Conservation (phyloP, 2,797 vertebrate genomes). For the Tamandua tetradactyla region DNA sequence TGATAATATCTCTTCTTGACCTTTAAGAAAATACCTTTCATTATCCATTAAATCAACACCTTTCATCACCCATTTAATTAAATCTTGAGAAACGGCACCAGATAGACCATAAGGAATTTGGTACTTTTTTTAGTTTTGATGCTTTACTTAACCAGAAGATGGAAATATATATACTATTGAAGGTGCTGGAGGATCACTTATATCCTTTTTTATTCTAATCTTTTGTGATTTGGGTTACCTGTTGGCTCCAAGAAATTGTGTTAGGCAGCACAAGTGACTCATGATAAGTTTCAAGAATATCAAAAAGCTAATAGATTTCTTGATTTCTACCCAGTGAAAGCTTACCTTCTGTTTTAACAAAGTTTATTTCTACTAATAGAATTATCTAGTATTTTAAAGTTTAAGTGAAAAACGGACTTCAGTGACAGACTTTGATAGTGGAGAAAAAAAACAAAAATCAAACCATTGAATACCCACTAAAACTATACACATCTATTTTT, state of each 20-base stretch:
- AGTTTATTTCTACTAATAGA: neutral
- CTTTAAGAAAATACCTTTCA: neutral
- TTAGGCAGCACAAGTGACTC: neutral
- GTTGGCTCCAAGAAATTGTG: too few species aligned
- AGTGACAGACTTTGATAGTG: neutral
- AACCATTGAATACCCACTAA: neutral
- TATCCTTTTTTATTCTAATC: too few species aligned
- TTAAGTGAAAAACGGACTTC: neutral
- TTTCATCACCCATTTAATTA: neutral
- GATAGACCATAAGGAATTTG: too few species aligned
- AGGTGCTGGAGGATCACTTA: neutral
- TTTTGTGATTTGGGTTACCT: fast-evolving
- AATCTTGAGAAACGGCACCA: neutral
- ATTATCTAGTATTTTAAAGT: neutral
- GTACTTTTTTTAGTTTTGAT: neutral
- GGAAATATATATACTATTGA: neutral
- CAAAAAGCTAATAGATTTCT: too few species aligned
- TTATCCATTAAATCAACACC: too few species aligned
- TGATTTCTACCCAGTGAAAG: neutral
- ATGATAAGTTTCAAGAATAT: neutral
- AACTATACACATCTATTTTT: neutral
- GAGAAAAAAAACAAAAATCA: neutral
- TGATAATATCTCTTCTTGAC: neutral
- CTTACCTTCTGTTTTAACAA: neutral
- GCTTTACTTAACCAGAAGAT: fast-evolving